Evolutionary conservation across 2,888 invertebrate genomes (phyloP), one percentile per base, ranked within the genome.

Genomic region (Drosophila diplacantha): DNA sequence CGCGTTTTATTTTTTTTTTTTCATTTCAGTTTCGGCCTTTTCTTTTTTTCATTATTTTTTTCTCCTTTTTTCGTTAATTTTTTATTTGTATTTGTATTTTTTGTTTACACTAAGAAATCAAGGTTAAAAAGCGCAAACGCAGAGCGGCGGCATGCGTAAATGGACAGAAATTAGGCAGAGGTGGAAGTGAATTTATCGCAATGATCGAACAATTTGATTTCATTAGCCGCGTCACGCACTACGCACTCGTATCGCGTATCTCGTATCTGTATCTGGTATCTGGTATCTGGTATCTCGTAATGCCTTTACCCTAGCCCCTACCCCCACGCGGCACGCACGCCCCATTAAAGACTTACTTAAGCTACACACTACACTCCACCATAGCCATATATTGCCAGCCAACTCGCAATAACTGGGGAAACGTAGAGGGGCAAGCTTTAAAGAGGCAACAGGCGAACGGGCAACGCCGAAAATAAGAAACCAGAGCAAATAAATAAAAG

Each of bases 51-150:
- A 55, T 20, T 22, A 9, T 35, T 32, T 39, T 22, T 20, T 9
- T 22, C 8, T 2, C n/a, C n/a, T n/a, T 16, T 16, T 18, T 49
- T 57, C 18, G 39, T 44, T 46, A 31, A 31, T 46, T 46, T 46
- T 44, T 44, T 31, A 29, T 44, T 44, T 44, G 44, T 44, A 44
- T 54, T 44, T 57, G 47, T 37, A 55, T 53, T 69, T 74, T 78
- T 81, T 83, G 81, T 83, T 83, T 80, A 83, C 83, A 80, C 72
- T 61, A 43, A 69, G 66, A 80, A 80, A 81, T 83, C 80, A 80
- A 80, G 80, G 80, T 83, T 80, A 80, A 78, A 81, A 41, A 16
- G 41, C 83, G 81, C 81, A 80, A 82, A 54, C 44, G 44, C 44
- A 20, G 5, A 74, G 55, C 52, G 52, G 55, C 72, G 70, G 76